A percentile compares a stretch with the other conserved stretches of the same genome.
Conservation (phyloP, 2,888 invertebrate genomes). For the Pharmacophagus antenor region DNA sequence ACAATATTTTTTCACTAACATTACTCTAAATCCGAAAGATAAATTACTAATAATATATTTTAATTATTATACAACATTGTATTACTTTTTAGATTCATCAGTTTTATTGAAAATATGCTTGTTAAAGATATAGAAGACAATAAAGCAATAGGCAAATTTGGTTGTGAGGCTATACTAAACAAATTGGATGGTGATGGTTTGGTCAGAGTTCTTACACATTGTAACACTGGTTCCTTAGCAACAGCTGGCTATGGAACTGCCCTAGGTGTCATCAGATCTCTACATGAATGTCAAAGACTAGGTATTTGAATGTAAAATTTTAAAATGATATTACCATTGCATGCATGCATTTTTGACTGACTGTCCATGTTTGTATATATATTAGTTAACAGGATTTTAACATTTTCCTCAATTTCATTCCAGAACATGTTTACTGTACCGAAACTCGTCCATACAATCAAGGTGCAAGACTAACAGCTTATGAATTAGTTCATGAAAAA, state of each 20-base stretch:
- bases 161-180: constrained; percentile 88
- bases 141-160: constrained; percentile 90
- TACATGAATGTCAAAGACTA: constrained; percentile 86
- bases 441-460: constrained; percentile 99
- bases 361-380: neutral
- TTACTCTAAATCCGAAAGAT: too few relatives aligned
- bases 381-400: neutral
- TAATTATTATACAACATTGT: constrained; percentile 6
- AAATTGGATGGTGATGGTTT: constrained; percentile 78
- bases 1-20: too few relatives aligned
- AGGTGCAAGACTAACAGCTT: constrained; percentile 96
- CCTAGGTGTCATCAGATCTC: constrained; percentile 94
- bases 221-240: constrained; percentile 98
- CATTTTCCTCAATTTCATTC: neutral
- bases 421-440: constrained; percentile 85
- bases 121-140: constrained; percentile 93
- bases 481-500: constrained; percentile 94
- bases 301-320: constrained; percentile 72
- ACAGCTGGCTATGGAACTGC: constrained; percentile 99
- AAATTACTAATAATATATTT: neutral
- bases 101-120: constrained; percentile 89
- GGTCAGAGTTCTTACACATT: constrained; percentile 94
- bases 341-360: too few relatives aligned
- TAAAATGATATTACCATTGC: constrained; percentile 1
- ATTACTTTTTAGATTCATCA: constrained; percentile 86